These are phyloP conservation scores for Ploceus nigricollis DNA, from an alignment of 2,113 vertebrate species.

Conservation along the genomic window DNA sequence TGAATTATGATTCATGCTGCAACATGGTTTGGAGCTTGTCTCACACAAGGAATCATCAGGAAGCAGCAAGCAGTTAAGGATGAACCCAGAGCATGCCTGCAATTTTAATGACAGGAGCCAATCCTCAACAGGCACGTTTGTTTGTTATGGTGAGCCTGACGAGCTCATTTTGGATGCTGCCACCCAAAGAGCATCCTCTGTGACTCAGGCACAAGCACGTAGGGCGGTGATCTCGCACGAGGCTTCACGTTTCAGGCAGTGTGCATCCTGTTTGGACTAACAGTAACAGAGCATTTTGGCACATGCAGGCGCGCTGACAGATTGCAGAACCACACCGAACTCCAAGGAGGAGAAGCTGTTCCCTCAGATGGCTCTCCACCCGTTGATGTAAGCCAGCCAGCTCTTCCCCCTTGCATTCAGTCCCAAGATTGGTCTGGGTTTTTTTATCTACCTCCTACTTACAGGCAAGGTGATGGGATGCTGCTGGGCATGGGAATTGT, in stretches of 20 bases:
- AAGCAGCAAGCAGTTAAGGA: conserved; percentile 33
- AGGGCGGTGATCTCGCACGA: background rate
- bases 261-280: conserved; percentile 18
- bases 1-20: conserved; percentile 46
- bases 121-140: background rate
- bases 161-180: background rate
- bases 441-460: background rate
- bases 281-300: conserved; percentile 20
- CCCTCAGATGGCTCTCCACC: conserved; percentile 2
- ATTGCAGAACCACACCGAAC: background rate
- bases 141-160: background rate
- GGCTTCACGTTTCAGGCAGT: background rate
- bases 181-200: background rate
- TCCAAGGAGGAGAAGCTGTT: conserved; percentile 20
- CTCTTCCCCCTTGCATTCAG: background rate
- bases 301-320: background rate
- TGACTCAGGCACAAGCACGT: background rate
- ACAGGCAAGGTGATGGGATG: background rate
- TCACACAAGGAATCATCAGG: conserved; percentile 12
- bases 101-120: conserved; percentile 30
- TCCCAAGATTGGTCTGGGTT: background rate
- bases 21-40: conserved; percentile 6
- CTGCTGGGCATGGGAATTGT: background rate
- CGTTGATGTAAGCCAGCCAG: background rate
- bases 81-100: background rate